phyloP scores from a whole-genome alignment of 2,797 vertebrate genomes.

The Adelosebastes latens region DNA sequence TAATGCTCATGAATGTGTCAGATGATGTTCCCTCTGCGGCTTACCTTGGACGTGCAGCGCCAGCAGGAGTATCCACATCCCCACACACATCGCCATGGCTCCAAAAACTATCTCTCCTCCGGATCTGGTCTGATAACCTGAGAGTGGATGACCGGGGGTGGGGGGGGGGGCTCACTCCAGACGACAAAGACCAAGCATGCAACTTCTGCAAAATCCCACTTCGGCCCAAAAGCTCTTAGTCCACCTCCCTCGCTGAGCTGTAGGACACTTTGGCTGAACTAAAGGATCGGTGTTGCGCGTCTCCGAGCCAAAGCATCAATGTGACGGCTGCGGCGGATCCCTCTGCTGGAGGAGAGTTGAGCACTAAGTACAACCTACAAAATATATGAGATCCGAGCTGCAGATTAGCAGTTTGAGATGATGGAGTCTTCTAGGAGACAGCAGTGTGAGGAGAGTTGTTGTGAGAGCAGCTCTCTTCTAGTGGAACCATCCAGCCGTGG shows the following conservation, averaged over 20 bases:
- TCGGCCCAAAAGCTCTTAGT: slow-evolving; percentile 40
- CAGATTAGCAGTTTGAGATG: slow-evolving; percentile 8
- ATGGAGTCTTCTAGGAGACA: not conserved
- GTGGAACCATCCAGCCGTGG: slow-evolving; percentile 67
- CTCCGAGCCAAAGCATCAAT: slow-evolving; percentile 64
- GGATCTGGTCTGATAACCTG: slow-evolving; percentile 70
- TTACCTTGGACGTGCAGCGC: slow-evolving; percentile 82
- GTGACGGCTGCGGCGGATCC: slow-evolving; percentile 45
- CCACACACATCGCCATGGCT: slow-evolving; percentile 80
- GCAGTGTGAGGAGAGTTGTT: slow-evolving; percentile 3
- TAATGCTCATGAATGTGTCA: not conserved
- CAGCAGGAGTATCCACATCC: slow-evolving; percentile 80
- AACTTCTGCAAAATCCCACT: slow-evolving; percentile 82
- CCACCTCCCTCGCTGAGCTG: slow-evolving; percentile 32
- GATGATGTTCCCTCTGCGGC: slow-evolving; percentile 21
- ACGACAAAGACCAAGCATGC: slow-evolving; percentile 76
- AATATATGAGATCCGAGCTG: slow-evolving; percentile 52
- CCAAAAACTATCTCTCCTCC: slow-evolving; percentile 68
- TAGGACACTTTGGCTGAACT: slow-evolving; percentile 59
- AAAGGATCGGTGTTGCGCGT: slow-evolving; percentile 26
- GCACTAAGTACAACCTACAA: slow-evolving; percentile 21
- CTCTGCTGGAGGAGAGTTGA: slow-evolving; percentile 50
- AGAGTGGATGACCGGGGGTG: slow-evolving; percentile 43
- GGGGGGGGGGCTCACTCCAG: slow-evolving; percentile 56
- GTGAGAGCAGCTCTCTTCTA: slow-evolving; percentile 42